Evolutionary conservation across 2,888 invertebrate species (phyloP), one percentile per base, ranked within the genome.

Genomic region (Rhagonycha fulva): DNA sequence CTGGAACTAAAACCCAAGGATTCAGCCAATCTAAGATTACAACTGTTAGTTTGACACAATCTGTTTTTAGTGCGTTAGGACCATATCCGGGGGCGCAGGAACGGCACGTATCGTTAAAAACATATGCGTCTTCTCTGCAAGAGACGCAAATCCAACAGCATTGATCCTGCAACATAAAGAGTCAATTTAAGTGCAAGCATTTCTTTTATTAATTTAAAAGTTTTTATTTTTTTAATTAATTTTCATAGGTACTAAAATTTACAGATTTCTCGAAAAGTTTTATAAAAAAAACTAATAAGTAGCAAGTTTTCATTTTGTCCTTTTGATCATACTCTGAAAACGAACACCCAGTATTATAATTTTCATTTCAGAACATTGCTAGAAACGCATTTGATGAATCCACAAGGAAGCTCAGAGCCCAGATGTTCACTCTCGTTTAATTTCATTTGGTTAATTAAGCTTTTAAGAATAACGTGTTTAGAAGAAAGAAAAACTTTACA

Each of bases 81-180:
- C 89, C 89, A 81, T 87, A 90, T 5, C 92, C 92, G 12, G 89
- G 88, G 19, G 86, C 85, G 82, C 93, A 93, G 9, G 89, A 87
- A 47, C 86, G 85, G 84, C 92, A 93, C 3, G 91, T 92, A 84
- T 91, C 91, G 84, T 92, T 91, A 83, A 89, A 89, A 11, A 91
- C 90, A 82, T 89, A 91, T 24, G 92, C 90, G 78, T 91, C 90
- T 72, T 91, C 91, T 32, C 91, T 88, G 84, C 94, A 94, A 3
- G 91, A 88, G 28, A 93, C 91, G 85, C 94, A 94, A 30, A 90
- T 90, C 94, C 93, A 94, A 84, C 94, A 94, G 83, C 94, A 94
- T 71, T 90, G 89, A 84, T 90, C 90, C 90, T 90, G 82, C 12
- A 83, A 82, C 75, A 14, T 80, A 84, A 84, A 72, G 14, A 72